Base-by-base conservation (phyloP, 2,113 vertebrate genomes). In the Candoia aspera region DNA sequence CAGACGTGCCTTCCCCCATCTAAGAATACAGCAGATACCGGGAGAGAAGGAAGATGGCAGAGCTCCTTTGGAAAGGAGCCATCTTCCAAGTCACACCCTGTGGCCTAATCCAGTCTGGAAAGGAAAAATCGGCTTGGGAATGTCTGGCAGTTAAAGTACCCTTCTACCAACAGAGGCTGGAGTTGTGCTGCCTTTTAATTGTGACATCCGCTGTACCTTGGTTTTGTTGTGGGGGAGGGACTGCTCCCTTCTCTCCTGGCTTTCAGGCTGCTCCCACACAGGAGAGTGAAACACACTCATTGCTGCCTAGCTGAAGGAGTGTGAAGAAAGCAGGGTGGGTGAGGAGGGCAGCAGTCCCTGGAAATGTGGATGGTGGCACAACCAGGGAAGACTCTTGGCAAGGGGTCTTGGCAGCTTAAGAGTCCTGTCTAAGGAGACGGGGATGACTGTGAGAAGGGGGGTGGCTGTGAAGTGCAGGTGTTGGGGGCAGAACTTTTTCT, bases 391-490 rank as follows among this genome's bases (percentile, higher is more conserved):
- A 6, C 10, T 37, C 5, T 11, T 13, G 23, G 87, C 17, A 15
- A 11, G 1, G n/a, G 9, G n/a, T n/a, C n/a, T n/a, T n/a, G 0
- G 2, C 21, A 19, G 6, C 29, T 21, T 2, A 24, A 6, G 12
- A 8, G 9, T 68, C 21, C 49, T 5, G 0, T 8, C 0, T 49
- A 13, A 26, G 54, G 55, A 24, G 2, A 15, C 0, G 2, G n/a
- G 11, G 15, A 19, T 4, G 12, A 8, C 2, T 11, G 88, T 13
- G 11, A 0, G 23, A 15, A 4, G 64, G 3, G 60, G 57, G 42
- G 0, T 17, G 11, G 1, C 59, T n/a, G 26, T 13, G 21, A 24
- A 23, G 4, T 79, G 8, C 42, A 58, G 83, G 13, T 13, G 23
- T 17, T 13, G 8, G 17, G 26, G 62, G 60, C 6, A 55, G 49